These are phyloP conservation scores for Ephestia elutella DNA, from an alignment of 1,140 invertebrate species.

Conservation along the genomic window DNA sequence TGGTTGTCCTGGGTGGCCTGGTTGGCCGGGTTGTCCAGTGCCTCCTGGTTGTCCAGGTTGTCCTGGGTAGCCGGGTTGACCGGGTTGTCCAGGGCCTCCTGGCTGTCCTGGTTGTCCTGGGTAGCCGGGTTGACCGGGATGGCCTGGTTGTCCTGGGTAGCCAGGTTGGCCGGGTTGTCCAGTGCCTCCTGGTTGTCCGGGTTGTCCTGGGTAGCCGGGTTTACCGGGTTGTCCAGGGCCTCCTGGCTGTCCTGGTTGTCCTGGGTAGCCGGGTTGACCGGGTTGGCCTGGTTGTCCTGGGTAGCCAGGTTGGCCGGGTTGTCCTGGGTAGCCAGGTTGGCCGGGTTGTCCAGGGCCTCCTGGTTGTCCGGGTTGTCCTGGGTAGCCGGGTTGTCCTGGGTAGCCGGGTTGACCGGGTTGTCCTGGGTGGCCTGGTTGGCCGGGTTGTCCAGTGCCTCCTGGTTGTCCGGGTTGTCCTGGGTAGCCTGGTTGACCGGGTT, in stretches of 20 bases:
- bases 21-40: slow-evolving; percentile 17
- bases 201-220: slow-evolving; percentile 21
- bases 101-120: slow-evolving; percentile 20
- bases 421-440: slow-evolving; percentile 15
- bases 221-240: slow-evolving; percentile 27
- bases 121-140: slow-evolving; percentile 14
- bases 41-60: slow-evolving; percentile 20
- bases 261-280: slow-evolving; percentile 23
- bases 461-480: slow-evolving; percentile 23
- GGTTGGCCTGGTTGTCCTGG: slow-evolving; percentile 21
- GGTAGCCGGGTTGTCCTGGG: slow-evolving; percentile 15
- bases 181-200: slow-evolving; percentile 25
- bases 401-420: slow-evolving; percentile 13
- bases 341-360: slow-evolving; percentile 28
- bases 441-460: slow-evolving; percentile 15
- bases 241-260: slow-evolving; percentile 23
- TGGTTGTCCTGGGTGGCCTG: slow-evolving; percentile 18
- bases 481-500: slow-evolving; percentile 25
- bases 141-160: slow-evolving; percentile 15
- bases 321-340: slow-evolving; percentile 11
- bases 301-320: slow-evolving; percentile 23
- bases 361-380: slow-evolving; percentile 28
- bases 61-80: slow-evolving; percentile 18
- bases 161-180: slow-evolving; percentile 19
- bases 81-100: slow-evolving; percentile 21